Conservation (phyloP, 2,113 vertebrate genomes). For the Butastur rufipennis region DNA sequence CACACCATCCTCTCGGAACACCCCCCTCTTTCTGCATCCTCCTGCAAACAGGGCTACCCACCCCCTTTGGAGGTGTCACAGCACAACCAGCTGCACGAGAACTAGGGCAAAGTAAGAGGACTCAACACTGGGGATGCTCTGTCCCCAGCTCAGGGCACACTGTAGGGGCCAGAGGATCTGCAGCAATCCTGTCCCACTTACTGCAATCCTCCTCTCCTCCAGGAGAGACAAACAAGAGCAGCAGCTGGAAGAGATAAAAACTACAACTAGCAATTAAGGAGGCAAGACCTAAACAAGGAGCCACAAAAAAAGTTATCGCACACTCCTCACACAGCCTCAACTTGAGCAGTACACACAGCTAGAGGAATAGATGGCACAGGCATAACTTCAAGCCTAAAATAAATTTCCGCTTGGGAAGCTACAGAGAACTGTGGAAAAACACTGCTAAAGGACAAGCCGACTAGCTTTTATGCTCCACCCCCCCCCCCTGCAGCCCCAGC, state of each 20-base stretch:
- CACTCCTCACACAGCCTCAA: neutral
- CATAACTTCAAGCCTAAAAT: neutral
- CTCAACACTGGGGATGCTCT: neutral
- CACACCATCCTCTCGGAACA: neutral
- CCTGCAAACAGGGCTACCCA: neutral
- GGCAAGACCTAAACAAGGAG: neutral
- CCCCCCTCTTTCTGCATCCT: neutral
- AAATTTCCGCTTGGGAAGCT: neutral
- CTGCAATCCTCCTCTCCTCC: neutral
- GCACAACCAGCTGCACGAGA: neutral
- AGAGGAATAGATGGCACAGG: neutral
- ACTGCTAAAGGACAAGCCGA: neutral
- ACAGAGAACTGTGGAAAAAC: neutral
- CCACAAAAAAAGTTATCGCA: neutral
- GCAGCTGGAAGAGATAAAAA: neutral
- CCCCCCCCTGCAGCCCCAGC: neutral
- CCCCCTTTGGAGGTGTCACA: neutral
- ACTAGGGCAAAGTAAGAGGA: neutral
- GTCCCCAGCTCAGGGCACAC: neutral
- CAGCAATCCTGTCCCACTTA: neutral
- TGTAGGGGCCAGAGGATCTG: neutral
- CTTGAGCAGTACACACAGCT: neutral
- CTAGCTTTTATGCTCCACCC: neutral
- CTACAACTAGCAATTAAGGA: neutral
- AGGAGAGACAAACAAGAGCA: neutral